phyloP scores from a whole-genome alignment of 2,113 vertebrate species.

The Grammomys dolichurus region DNA sequence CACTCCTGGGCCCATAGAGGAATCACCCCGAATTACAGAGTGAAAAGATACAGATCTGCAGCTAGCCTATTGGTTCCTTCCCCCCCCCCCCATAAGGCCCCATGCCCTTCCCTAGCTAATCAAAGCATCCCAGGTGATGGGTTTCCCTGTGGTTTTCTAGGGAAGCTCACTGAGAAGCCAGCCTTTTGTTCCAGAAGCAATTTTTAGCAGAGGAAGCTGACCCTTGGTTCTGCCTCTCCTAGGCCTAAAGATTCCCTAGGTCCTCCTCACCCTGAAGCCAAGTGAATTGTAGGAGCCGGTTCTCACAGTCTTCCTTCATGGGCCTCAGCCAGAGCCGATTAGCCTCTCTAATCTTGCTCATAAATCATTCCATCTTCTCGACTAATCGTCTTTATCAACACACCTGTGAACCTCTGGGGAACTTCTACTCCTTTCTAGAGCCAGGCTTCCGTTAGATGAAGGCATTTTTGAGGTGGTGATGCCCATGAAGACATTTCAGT shows the following conservation, averaged over 20 bases:
- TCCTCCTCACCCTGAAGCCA: background rate
- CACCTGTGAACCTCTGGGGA: background rate
- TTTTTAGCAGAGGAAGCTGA: background rate
- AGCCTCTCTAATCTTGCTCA: conserved; percentile 41
- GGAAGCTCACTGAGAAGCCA: background rate
- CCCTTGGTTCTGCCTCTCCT: background rate
- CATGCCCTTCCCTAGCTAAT: rapidly evolving
- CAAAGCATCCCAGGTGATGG: background rate
- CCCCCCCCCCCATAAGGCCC: background rate
- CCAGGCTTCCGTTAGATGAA: background rate
- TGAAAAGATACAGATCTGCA: background rate
- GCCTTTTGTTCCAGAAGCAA: background rate
- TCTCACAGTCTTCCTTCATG: background rate
- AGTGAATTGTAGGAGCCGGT: background rate
- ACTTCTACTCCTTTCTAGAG: background rate
- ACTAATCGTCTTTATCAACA: conserved; percentile 30
- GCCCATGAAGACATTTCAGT: background rate
- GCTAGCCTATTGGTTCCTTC: background rate
- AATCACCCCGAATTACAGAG: conserved; percentile 19
- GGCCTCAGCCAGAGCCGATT: conserved; percentile 17
- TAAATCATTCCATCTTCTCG: conserved; percentile 54
- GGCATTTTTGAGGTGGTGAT: background rate
- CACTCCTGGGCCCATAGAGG: background rate
- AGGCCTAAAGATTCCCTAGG: background rate
- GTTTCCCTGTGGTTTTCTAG: background rate